Evolutionary conservation across 1,140 invertebrate genomes (phyloP).

Genomic region (Ceratina japonica): DNA sequence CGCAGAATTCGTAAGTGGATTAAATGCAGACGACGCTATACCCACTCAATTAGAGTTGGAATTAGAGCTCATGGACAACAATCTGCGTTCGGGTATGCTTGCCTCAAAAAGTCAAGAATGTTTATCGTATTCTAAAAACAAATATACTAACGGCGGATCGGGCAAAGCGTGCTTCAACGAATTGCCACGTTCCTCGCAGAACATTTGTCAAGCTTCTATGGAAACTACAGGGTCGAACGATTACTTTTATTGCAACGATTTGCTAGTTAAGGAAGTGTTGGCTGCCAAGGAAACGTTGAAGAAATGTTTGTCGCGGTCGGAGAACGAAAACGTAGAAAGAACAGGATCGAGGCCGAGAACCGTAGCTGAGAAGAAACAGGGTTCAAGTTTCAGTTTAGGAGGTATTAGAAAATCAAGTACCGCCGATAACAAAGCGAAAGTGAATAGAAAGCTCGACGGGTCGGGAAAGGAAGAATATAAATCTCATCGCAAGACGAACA

Average conservation of each 20-base stretch:
- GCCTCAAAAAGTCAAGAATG: constrained; percentile 49
- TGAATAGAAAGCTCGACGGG: neutral
- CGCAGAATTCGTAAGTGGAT: constrained; percentile 16
- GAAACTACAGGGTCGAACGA: constrained; percentile 20
- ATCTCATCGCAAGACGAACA: neutral
- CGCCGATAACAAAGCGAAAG: neutral
- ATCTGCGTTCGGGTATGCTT: constrained; percentile 50
- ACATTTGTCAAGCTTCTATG: neutral
- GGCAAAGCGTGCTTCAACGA: neutral
- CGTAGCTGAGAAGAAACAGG: constrained; percentile 67
- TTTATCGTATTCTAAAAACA: neutral
- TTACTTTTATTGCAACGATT: constrained; percentile 61
- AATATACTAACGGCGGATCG: neutral
- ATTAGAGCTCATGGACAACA: constrained; percentile 69
- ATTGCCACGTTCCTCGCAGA: constrained; percentile 2
- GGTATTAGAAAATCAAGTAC: constrained; percentile 1
- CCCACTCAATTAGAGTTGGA: constrained; percentile 73
- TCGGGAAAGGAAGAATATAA: constrained; percentile 9
- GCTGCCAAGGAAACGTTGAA: constrained; percentile 77
- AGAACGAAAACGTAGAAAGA: constrained; percentile 26
- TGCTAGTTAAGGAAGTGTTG: constrained; percentile 74
- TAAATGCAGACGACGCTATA: constrained; percentile 67
- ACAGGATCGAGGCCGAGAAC: constrained; percentile 64
- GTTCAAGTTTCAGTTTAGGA: constrained; percentile 55
- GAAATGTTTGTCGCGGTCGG: constrained; percentile 67